phyloP scores from a whole-genome alignment of 2,113 vertebrate genomes.

The Pandion haliaetus region DNA sequence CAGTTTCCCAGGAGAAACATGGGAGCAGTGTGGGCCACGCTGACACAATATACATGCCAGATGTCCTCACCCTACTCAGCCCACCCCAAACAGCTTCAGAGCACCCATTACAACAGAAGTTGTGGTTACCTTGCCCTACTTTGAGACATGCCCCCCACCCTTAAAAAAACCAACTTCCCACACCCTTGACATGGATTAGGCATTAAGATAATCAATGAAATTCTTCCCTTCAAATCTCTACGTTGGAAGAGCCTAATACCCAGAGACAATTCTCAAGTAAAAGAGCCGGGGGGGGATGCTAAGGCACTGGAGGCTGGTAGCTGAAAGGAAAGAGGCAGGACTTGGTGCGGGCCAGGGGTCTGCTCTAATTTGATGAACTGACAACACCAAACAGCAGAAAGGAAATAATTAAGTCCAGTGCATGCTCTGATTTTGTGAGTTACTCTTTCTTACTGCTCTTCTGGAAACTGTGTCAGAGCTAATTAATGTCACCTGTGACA shows the following conservation, averaged over 20 bases:
- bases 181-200: neutral
- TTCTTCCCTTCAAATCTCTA: neutral
- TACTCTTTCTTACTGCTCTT: neutral
- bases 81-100: no score
- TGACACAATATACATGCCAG: fast-evolving
- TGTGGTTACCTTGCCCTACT: neutral
- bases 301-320: neutral
- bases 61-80: neutral
- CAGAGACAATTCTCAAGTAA: no score
- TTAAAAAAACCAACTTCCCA: neutral
- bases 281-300: fast-evolving
- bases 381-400: neutral
- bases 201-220: no score
- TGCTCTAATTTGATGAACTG: neutral
- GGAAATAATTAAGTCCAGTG: neutral
- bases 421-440: neutral
- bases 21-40: fast-evolving
- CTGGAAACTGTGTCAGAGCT: neutral
- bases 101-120: no score
- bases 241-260: neutral
- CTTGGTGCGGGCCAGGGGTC: fast-evolving
- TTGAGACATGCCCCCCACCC: fast-evolving
- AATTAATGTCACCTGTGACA: neutral
- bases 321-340: neutral
- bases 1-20: neutral